Evolutionary conservation across 2,888 invertebrate genomes (phyloP), one percentile per base, ranked within the genome.

Genomic region (Hypena proboscidalis): DNA sequence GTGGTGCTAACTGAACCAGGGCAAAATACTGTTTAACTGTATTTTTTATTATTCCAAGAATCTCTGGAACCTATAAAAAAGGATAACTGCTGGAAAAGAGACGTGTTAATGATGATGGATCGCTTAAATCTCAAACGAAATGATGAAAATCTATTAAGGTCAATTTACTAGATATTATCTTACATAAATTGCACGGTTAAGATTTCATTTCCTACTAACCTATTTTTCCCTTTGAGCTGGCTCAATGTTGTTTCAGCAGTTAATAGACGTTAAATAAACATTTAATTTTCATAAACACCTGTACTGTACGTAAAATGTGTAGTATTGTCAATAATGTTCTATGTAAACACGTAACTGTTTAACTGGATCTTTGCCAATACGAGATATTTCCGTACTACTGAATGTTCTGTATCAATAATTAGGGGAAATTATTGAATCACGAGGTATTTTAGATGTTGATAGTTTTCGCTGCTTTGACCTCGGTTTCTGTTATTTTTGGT

Each of bases 311-410:
- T 50, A 43, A 43, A 40, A 37, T 43, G 26, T n/a, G 25, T 36
- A 19, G 29, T 41, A 50, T 44, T 58, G 56, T 62, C 62, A 53
- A 56, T 51, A 45, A 22, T 45, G 38, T 40, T 51, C 44, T 42
- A 36, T 31, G 43, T 47, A 59, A 62, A 58, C 53, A 40, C 38
- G 21, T 8, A 26, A 37, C 27, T 23, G 37, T 42, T 38, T 51
- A 34, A 49, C 50, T 62, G 62, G 62, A 59, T 19, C 9, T 14
- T 20, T 29, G 62, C 62, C 62, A 62, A 11, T 33, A 26, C 15
- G 13, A 39, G 62, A 46, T 62, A 62, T 62, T 62, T 62, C 62
- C 62, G 62, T 56, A 31, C 50, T 25, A 40, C 38, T 32, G 37
- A 49, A 49, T 49, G 57, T 47, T 48, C 26, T 3, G 44, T 46